Percentiles rank a stretch among this genome's conserved stretches.
These are phyloP conservation scores for Panonychus citri DNA, from an alignment of 1,140 invertebrate species.

Conservation along the genomic window DNA sequence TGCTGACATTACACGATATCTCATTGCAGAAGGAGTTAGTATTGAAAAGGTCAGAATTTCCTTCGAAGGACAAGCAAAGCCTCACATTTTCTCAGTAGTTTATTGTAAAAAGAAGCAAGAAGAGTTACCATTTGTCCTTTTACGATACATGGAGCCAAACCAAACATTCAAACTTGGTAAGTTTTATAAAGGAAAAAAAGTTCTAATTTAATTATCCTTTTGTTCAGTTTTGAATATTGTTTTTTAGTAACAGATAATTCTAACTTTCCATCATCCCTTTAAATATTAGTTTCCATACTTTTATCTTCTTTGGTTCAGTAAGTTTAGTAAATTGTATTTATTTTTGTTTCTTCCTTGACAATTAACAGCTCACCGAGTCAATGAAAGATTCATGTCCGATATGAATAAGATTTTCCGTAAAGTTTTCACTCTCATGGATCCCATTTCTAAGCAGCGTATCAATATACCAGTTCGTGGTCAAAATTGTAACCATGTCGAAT, in stretches of 20 bases:
- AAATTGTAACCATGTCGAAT: not conserved
- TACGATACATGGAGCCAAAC: not conserved
- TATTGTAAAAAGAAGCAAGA: not conserved
- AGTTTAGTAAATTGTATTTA: not conserved
- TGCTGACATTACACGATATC: not conserved
- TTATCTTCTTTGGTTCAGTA: not conserved
- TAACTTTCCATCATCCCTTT: no score
- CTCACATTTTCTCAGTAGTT: not conserved
- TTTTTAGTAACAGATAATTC: no score
- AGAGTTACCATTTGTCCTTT: not conserved
- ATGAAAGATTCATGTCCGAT: not conserved
- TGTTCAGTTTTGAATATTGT: no score
- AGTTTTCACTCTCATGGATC: not conserved
- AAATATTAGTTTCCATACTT: not conserved
- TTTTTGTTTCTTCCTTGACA: not conserved
- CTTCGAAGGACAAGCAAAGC: not conserved
- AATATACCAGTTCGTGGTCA: not conserved
- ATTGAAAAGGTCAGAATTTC: not conserved
- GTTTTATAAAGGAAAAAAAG: no score
- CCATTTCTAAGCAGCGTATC: not conserved
- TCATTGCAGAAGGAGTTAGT: not conserved
- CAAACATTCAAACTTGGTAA: not conserved
- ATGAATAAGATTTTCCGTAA: not conserved
- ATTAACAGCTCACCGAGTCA: not conserved
- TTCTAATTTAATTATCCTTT: no score